Base-by-base conservation (phyloP, 2,888 invertebrate genomes). In the Salticus scenicus region DNA sequence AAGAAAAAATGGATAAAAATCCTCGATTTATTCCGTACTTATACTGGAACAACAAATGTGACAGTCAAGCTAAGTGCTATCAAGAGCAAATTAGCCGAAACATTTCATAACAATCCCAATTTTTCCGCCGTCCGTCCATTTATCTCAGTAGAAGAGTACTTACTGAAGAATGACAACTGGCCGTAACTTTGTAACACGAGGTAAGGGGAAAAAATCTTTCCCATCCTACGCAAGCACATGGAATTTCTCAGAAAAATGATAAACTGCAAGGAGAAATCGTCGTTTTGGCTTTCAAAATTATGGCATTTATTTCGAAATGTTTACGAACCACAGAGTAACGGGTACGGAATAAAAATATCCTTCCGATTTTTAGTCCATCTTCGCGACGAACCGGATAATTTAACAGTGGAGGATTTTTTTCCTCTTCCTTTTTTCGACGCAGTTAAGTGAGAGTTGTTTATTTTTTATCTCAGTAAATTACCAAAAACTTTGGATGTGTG, bases 231-330 rank as follows among this genome's bases (percentile, higher is more conserved):
- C 31, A 30, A 66, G 31, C 30, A 7, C 66, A 30, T 30, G 66
- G 66, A 66, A 66, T 66, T 66, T 30, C 66, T 66, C 31, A 30
- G 31, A 66, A 66, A 66, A 66, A 66, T 30, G 66, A 66, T 30
- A 30, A 66, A 66, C n/a, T 12, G 66, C 66, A n/a, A 24, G 31
- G 30, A 66, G 66, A 30, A 10, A 28, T n/a, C n/a, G 12, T n/a
- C 30, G 17, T 66, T 63, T 10, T 28, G n/a, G 51, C 2, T 10
- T 63, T 63, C 30, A 17, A 31, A 66, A 31, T 17, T 20, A 4
- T 24, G 57, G 57, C 1, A 57, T 24, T 1, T 24, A 57, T 24
- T 17, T 17, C 4, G 24, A 12, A 57, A 57, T 7, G 20, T 57
- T 57, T 24, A 57, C 24, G 57, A 57, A 5, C 20, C 24, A 24